Conservation (phyloP, 2,797 vertebrate species). For the Onychomys arenicola region DNA sequence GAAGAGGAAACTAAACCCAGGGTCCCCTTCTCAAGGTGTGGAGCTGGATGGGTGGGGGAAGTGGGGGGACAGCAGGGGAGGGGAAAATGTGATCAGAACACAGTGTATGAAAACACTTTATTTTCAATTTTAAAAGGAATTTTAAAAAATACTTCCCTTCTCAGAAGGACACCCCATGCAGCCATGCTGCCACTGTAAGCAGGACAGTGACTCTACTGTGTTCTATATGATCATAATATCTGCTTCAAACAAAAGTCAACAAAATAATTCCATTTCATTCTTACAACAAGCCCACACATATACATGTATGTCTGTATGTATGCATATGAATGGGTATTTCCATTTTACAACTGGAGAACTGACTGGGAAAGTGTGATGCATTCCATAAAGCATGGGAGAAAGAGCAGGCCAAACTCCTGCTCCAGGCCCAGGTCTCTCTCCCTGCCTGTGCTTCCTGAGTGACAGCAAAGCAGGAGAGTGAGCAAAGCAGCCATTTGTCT, state of each 20-base stretch:
- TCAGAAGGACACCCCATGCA: neutral
- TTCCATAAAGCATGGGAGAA: neutral
- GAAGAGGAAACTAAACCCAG: neutral
- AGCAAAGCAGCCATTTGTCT: neutral
- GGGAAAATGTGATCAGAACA: neutral
- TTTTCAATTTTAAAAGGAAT: neutral
- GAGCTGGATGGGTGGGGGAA: too few species aligned
- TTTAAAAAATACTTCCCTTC: neutral
- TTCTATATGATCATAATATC: neutral
- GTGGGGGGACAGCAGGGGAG: too few species aligned
- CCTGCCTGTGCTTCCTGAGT: neutral
- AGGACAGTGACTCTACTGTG: neutral
- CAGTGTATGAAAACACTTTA: neutral
- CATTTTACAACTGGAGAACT: conserved; percentile 31
- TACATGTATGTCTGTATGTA: neutral
- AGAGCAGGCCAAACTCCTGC: neutral
- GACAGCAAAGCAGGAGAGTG: too few species aligned
- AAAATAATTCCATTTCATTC: conserved; percentile 24
- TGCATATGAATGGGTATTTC: neutral
- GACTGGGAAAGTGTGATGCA: conserved; percentile 5
- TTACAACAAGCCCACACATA: conserved; percentile 25
- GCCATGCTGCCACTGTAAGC: neutral
- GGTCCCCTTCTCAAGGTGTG: neutral
- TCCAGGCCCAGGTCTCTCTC: neutral
- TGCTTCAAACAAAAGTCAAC: neutral